Percentiles rank a stretch among this genome's conserved stretches.
Conservation (phyloP, 2,888 invertebrate species). For the Lasiommata megera region DNA sequence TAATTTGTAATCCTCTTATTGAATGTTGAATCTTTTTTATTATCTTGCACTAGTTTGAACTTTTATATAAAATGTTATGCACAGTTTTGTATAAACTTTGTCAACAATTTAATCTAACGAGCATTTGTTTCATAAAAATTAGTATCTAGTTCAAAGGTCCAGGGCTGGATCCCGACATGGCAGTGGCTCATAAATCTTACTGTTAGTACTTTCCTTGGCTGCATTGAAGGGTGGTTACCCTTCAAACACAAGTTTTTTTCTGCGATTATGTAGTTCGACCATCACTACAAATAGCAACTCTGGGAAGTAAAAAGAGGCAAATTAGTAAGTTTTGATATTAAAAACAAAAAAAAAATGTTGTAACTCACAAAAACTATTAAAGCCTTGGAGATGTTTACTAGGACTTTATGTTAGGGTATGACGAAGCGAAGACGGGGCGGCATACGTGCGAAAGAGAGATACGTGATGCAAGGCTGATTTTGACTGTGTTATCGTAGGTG, state of each 20-base stretch:
- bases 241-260: no score
- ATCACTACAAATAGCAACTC: no score
- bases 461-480: conserved; percentile 27
- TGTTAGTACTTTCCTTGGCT: no score
- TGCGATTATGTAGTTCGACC: neutral
- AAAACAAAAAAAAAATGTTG: no score
- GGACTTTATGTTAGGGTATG: neutral
- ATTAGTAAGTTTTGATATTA: no score
- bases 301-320: no score
- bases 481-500: conserved; percentile 13
- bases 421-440: neutral
- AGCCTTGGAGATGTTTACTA: no score
- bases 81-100: neutral
- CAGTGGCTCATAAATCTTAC: neutral
- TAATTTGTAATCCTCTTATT: neutral
- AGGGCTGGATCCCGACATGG: neutral
- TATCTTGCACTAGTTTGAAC: neutral
- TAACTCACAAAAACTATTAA: no score
- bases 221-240: no score
- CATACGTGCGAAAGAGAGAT: conserved; percentile 15
- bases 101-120: neutral
- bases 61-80: neutral
- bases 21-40: neutral
- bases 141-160: neutral
- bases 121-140: neutral